Percentiles rank a stretch among this genome's conserved stretches.
phyloP scores from a whole-genome alignment of 2,888 invertebrate genomes.

The Acrobasis repandana region DNA sequence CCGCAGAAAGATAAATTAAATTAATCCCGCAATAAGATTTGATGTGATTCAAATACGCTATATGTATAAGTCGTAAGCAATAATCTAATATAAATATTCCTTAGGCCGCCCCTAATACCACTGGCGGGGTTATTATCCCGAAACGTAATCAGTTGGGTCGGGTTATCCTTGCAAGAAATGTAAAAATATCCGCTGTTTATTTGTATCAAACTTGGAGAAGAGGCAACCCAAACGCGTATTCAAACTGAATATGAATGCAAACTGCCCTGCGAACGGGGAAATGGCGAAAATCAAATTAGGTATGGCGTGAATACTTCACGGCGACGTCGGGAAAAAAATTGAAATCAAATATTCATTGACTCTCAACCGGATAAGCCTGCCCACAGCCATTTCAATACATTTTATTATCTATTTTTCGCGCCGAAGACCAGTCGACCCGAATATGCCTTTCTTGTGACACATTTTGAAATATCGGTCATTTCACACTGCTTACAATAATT shows the following conservation, averaged over 20 bases:
- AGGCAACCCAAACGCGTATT: slow-evolving; percentile 80
- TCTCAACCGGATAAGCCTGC: slow-evolving; percentile 82
- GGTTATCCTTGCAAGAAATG: slow-evolving; percentile 75
- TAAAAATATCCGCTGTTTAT: slow-evolving; percentile 82
- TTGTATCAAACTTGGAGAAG: slow-evolving; percentile 79
- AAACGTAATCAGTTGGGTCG: slow-evolving; percentile 81
- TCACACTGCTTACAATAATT: neutral
- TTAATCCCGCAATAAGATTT: slow-evolving; percentile 33
- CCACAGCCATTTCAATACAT: slow-evolving; percentile 82
- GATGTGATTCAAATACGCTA: slow-evolving; percentile 32
- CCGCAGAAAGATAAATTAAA: slow-evolving; percentile 11
- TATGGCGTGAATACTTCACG: slow-evolving; percentile 83
- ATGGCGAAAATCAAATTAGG: slow-evolving; percentile 83
- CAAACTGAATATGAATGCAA: slow-evolving; percentile 83
- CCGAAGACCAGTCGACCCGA: slow-evolving; percentile 50
- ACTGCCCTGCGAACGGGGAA: slow-evolving; percentile 78
- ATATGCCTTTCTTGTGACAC: slow-evolving; percentile 47
- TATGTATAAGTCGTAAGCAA: slow-evolving; percentile 36
- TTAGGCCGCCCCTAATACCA: slow-evolving; percentile 59
- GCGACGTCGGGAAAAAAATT: slow-evolving; percentile 81
- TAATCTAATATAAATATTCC: slow-evolving; percentile 66
- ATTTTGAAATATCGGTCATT: slow-evolving; percentile 29
- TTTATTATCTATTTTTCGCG: slow-evolving; percentile 80
- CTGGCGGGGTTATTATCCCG: slow-evolving; percentile 70
- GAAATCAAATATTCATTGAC: slow-evolving; percentile 84